Evolutionary conservation across 2,888 invertebrate genomes (phyloP).

Genomic region (Aporophyla lueneburgensis): DNA sequence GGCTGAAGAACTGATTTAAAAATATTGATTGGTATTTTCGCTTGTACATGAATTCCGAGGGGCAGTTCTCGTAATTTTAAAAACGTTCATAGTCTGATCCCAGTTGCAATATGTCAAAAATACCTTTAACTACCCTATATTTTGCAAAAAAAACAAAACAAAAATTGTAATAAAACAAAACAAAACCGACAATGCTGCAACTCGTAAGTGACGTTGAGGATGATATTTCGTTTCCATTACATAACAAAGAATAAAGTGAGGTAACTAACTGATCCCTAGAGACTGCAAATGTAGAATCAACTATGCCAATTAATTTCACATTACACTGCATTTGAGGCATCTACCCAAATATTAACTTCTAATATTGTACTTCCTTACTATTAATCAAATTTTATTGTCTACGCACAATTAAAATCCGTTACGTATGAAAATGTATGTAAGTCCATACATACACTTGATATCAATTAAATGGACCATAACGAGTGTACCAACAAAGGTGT

Average conservation of each 20-base stretch:
- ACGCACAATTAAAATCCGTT: slow-evolving; percentile 56
- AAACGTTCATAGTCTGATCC: no score
- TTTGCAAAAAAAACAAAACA: not conserved
- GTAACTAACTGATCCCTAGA: slow-evolving; percentile 7
- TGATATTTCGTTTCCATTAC: slow-evolving; percentile 6
- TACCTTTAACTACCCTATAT: no score
- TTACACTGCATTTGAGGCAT: slow-evolving; percentile 20
- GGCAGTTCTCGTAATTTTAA: no score
- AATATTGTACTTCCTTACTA: slow-evolving; percentile 35
- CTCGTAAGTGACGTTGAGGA: not conserved
- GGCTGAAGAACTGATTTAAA: no score
- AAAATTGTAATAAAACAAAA: not conserved
- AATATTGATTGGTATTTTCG: not conserved
- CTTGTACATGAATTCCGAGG: no score
- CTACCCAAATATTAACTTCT: slow-evolving; percentile 35
- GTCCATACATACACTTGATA: slow-evolving; percentile 56
- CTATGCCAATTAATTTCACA: slow-evolving; percentile 36
- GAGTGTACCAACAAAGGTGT: slow-evolving; percentile 55
- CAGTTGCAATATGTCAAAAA: no score
- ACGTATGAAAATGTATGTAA: slow-evolving; percentile 51
- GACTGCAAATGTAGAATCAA: not conserved
- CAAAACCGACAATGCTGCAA: not conserved
- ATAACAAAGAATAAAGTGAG: not conserved
- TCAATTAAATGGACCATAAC: slow-evolving; percentile 74
- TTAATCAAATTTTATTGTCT: slow-evolving; percentile 44